phyloP scores from a whole-genome alignment of 2,113 vertebrate genomes.

The Meleagris gallopavo region DNA sequence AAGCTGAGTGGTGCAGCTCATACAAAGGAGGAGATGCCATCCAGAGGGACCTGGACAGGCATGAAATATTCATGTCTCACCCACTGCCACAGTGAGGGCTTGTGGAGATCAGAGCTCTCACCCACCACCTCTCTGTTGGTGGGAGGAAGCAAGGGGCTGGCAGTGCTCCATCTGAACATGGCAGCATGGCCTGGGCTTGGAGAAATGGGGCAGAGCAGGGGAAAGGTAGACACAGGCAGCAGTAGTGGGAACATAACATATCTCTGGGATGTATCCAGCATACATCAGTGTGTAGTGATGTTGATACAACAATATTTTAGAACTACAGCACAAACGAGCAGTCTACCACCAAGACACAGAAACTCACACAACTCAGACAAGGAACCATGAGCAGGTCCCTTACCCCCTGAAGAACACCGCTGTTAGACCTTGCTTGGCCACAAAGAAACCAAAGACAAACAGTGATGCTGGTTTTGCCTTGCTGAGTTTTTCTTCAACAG shows the following conservation, averaged over 20 bases:
- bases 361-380: not conserved
- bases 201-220: not conserved
- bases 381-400: not conserved
- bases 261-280: not conserved
- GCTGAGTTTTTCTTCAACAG: not conserved
- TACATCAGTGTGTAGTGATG: too few relatives aligned
- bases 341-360: not conserved
- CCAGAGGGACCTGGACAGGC: too few relatives aligned
- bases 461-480: not conserved
- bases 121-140: not conserved
- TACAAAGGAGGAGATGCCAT: too few relatives aligned
- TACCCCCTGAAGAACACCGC: accelerated
- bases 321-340: not conserved
- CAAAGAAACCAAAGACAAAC: not conserved
- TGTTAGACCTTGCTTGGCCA: not conserved
- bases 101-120: too few relatives aligned
- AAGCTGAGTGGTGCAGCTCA: too few relatives aligned
- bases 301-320: not conserved
- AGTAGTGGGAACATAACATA: not conserved
- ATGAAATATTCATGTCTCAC: not conserved
- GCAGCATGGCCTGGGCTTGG: not conserved
- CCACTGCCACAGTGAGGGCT: too few relatives aligned
- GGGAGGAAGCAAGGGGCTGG: not conserved
- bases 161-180: not conserved
- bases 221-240: not conserved